Evolutionary conservation across 1,140 invertebrate species (phyloP).

Genomic region (Drosophila baimaii): DNA sequence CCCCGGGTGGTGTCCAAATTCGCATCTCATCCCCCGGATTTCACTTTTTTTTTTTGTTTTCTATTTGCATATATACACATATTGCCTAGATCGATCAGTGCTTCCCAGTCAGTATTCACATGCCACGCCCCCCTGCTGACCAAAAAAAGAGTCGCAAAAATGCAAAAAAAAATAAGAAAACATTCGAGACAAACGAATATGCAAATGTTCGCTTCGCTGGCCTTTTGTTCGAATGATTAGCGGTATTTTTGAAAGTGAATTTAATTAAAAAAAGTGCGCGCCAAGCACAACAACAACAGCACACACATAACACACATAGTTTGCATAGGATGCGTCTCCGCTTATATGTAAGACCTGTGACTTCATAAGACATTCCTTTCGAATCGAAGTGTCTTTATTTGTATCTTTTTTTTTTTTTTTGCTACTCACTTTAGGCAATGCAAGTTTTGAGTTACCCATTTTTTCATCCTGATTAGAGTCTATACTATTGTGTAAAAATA

Average conservation of each 20-base stretch:
- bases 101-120: conserved; percentile 28
- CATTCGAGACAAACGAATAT: conserved; percentile 58
- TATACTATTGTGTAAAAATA: neutral
- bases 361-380: conserved; percentile 10
- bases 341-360: conserved; percentile 51
- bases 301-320: conserved; percentile 36
- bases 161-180: conserved; percentile 3
- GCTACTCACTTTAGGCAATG: neutral
- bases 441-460: neutral
- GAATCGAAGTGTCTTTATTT: conserved; percentile 7
- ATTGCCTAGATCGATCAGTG: conserved; percentile 56
- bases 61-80: conserved; percentile 30
- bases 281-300: conserved; percentile 9
- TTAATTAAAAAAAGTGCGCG: conserved; percentile 70
- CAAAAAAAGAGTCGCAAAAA: conserved; percentile 21
- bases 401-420: no score
- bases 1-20: conserved; percentile 41
- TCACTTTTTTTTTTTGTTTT: conserved; percentile 30
- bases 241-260: conserved; percentile 82
- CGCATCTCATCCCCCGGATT: conserved; percentile 54
- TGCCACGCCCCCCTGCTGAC: conserved; percentile 41
- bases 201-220: conserved; percentile 47
- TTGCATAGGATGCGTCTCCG: conserved; percentile 56
- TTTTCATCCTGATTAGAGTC: neutral
- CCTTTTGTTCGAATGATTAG: conserved; percentile 73